Base-by-base conservation (phyloP, 1,140 invertebrate species). In the Pseudomyrmex gracilis region DNA sequence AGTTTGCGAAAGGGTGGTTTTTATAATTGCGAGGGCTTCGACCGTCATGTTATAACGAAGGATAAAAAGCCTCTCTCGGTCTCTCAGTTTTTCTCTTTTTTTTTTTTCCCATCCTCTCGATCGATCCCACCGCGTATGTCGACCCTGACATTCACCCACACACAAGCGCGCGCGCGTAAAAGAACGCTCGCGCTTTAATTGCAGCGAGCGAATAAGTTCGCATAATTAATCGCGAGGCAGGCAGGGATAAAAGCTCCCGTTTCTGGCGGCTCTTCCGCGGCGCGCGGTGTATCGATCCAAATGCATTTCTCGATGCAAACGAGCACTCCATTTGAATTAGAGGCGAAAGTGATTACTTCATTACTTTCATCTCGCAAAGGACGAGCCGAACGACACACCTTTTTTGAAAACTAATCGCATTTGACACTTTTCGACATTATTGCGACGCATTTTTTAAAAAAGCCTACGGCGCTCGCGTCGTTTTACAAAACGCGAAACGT, bases 121-220 rank as follows among this genome's bases (percentile, higher is more conserved):
- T 49, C 51, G 43, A 49, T 47, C 8, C 12, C n/a, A 53, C 34
- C 49, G 15, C 24, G 61, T 34, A 49, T 83, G 57, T 57, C 86
- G 86, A 87, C 89, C 88, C 86, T 91, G 91, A 90, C 86, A 90
- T 90, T 92, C 77, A 85, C 82, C 58, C 67, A 63, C 43, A 57
- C 63, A 15, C 76, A 77, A 15, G 80, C 83, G 80, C 64, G 64
- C 9, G 55, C 53, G 71, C 67, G 3, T 34, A 34, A 34, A 34
- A 34, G 34, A 34, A 34, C 34, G 34, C 34, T 34, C 34, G 73
- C 57, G 67, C 78, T 82, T 90, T 91, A 91, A 91, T 91, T 90
- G 85, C 86, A 76, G 86, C 68, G 57, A 67, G 74, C 43, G 86
- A 87, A 84, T 57, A 85, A 64, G 45, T 73, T 77, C 64, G 83